Evolutionary conservation across 2,113 vertebrate species (phyloP).

Genomic region (Ceyx margarethae): DNA sequence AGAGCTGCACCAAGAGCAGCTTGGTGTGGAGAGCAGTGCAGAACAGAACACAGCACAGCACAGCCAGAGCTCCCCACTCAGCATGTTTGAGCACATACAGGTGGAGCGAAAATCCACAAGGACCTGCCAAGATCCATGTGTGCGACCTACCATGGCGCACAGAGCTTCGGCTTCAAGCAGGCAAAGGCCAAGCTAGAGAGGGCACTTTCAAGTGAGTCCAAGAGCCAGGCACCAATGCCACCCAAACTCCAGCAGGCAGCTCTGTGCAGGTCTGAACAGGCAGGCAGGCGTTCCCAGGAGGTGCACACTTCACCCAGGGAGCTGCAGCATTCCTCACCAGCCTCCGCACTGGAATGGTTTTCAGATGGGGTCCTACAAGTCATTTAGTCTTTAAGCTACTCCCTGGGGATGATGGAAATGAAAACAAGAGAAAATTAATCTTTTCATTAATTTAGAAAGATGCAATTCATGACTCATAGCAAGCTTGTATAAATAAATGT

Average conservation of each 20-base stretch:
- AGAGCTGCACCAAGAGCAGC: background rate
- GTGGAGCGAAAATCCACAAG: background rate
- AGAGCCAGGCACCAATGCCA: background rate
- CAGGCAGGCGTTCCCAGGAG: background rate
- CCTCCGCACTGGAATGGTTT: background rate
- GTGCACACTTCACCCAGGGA: background rate
- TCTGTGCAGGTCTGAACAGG: slow-evolving; percentile 8
- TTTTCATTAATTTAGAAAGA: slow-evolving; percentile 25
- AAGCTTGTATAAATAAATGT: slow-evolving; percentile 14
- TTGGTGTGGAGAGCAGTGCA: background rate
- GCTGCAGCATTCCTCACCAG: slow-evolving; percentile 26
- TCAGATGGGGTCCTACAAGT: background rate
- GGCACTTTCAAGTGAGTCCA: slow-evolving; percentile 33
- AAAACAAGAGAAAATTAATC: slow-evolving; percentile 24
- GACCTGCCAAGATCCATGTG: background rate
- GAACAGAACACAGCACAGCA: background rate
- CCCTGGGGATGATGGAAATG: background rate
- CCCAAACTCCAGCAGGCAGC: background rate
- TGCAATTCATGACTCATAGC: background rate
- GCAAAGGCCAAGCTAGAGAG: background rate
- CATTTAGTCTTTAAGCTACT: background rate
- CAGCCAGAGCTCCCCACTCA: accelerated
- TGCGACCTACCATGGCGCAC: background rate
- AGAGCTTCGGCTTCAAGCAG: background rate
- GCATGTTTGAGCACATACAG: background rate